These are phyloP conservation scores for Nesometra sesokonis DNA, from an alignment of 35 echinoderm and acorn worm genomes.

Conservation along the genomic window DNA sequence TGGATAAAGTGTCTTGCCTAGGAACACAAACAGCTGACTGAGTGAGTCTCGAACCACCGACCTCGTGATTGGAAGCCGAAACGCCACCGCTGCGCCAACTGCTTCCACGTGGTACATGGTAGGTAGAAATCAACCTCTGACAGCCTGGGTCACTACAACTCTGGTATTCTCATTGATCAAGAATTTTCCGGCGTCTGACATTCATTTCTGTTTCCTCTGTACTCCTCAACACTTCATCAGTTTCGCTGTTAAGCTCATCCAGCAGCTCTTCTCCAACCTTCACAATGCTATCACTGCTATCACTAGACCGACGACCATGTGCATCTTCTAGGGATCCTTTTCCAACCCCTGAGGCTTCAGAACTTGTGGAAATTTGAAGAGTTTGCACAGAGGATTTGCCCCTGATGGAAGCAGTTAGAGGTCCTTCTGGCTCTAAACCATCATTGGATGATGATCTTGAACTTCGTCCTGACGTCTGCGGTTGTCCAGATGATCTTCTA, in stretches of 20 bases:
- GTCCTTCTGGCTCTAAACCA: background rate
- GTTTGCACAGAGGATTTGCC: background rate
- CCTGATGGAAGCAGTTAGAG: background rate
- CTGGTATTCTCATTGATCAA: background rate
- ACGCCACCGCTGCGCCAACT: too few relatives aligned
- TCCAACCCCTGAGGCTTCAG: background rate
- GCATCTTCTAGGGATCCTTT: background rate
- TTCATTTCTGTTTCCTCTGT: background rate
- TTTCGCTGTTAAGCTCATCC: background rate
- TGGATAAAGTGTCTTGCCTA: too few relatives aligned
- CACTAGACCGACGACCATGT: background rate
- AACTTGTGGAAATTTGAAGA: background rate
- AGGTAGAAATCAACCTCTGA: too few relatives aligned
- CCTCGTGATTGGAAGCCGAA: too few relatives aligned
- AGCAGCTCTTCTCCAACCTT: background rate
- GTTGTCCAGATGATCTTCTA: background rate
- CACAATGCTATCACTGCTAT: background rate
- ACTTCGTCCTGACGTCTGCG: background rate
- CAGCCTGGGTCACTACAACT: too few relatives aligned
- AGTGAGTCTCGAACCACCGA: too few relatives aligned
- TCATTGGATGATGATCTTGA: background rate
- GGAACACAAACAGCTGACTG: too few relatives aligned
- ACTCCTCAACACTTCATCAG: background rate
- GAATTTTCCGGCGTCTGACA: background rate
- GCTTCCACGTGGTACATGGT: too few relatives aligned